phyloP scores from a whole-genome alignment of 2,888 invertebrate species.

The Campoletis raptor region DNA sequence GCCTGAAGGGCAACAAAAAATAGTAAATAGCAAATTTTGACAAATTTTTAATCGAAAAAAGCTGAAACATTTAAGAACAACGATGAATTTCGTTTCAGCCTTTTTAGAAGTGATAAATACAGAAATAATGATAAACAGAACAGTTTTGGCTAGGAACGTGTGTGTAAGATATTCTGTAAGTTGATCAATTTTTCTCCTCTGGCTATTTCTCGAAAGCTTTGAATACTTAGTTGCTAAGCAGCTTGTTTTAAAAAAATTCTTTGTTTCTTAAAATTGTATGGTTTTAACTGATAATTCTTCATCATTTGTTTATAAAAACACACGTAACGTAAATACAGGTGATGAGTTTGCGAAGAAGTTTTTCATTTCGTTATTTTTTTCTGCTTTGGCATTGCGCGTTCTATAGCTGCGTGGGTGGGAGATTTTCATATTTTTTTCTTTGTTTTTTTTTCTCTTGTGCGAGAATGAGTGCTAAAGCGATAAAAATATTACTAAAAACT shows the following conservation, averaged over 20 bases:
- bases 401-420: constrained; percentile 14
- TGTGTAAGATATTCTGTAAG: not conserved
- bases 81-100: not conserved
- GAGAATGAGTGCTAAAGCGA: constrained; percentile 69
- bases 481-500: constrained; percentile 75
- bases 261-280: not conserved
- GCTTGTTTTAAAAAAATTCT: constrained; percentile 56
- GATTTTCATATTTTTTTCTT: constrained; percentile 9
- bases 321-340: constrained; percentile 32
- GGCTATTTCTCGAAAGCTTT: not conserved
- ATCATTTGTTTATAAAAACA: constrained; percentile 42
- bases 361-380: constrained; percentile 9
- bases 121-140: not conserved
- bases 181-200: not conserved
- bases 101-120: not conserved
- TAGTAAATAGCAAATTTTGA: not conserved
- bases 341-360: constrained; percentile 42
- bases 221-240: constrained; percentile 71
- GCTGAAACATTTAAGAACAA: not conserved
- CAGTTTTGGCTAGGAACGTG: not conserved
- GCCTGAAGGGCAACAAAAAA: not conserved
- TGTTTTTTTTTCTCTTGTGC: constrained; percentile 1
- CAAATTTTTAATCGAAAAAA: not conserved
- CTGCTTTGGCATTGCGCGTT: constrained; percentile 62
- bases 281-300: constrained; percentile 24